These are phyloP conservation scores for Drosophila anomalata DNA, from an alignment of 2,888 invertebrate genomes.

Conservation along the genomic window DNA sequence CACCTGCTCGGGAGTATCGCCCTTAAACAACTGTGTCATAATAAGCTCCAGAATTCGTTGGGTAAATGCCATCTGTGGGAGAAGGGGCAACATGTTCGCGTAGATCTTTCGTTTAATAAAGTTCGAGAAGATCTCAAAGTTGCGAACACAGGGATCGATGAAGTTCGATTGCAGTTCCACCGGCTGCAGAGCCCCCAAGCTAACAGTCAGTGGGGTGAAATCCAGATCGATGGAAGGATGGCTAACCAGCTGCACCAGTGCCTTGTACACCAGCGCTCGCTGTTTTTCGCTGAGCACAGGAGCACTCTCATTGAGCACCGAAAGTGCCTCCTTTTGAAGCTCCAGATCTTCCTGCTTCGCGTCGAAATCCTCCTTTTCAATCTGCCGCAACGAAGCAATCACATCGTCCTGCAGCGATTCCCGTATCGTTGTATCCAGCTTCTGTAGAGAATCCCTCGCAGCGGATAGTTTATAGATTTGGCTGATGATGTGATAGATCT, in stretches of 20 bases:
- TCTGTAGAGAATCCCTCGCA: constrained; percentile 44
- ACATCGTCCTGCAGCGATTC: constrained; percentile 70
- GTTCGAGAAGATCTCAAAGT: constrained; percentile 71
- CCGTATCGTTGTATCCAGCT: constrained; percentile 84
- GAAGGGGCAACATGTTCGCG: constrained; percentile 72
- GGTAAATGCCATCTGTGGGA: constrained; percentile 78
- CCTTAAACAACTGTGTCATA: constrained; percentile 68
- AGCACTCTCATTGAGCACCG: constrained; percentile 73
- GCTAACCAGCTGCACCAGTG: constrained; percentile 69
- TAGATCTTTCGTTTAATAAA: constrained; percentile 80
- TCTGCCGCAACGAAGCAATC: constrained; percentile 63
- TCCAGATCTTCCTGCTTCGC: constrained; percentile 69
- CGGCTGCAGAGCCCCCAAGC: constrained; percentile 76
- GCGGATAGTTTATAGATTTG: constrained; percentile 75
- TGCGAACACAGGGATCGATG: constrained; percentile 73
- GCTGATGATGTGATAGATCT: constrained; percentile 74
- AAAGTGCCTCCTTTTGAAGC: constrained; percentile 70
- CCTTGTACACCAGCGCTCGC: constrained; percentile 78
- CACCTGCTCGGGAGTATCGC: constrained; percentile 52
- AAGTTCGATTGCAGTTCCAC: constrained; percentile 79
- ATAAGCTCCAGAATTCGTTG: constrained; percentile 76
- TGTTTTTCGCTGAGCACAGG: constrained; percentile 73
- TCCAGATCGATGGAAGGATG: constrained; percentile 74
- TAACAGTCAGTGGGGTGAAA: constrained; percentile 64
- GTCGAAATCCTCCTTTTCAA: constrained; percentile 61